Evolutionary conservation across 2,888 invertebrate species (phyloP).

Genomic region (Liposcelis brunnea): DNA sequence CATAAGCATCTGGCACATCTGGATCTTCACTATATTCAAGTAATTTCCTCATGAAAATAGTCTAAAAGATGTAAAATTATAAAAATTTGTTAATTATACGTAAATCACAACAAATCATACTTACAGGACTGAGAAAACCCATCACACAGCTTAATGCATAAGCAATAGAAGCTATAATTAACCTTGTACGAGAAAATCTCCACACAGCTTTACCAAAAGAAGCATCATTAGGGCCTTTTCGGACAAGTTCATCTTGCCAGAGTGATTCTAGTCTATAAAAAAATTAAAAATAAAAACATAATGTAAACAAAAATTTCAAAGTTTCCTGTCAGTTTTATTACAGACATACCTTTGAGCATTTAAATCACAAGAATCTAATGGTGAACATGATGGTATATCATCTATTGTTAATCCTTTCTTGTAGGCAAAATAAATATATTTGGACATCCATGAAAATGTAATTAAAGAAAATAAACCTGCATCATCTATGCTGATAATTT

Average conservation of each 20-base stretch:
- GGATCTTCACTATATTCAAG: constrained; percentile 27
- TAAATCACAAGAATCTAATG: constrained; percentile 29
- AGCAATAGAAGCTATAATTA: constrained; percentile 27
- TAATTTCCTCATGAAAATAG: constrained; percentile 29
- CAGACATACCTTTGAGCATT: constrained; percentile 30
- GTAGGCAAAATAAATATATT: constrained; percentile 30
- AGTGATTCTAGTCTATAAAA: constrained; percentile 29
- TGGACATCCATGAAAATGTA: constrained; percentile 33
- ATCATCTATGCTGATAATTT: constrained; percentile 25
- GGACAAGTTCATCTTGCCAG: constrained; percentile 33
- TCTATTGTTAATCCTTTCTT: constrained; percentile 26
- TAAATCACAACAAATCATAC: constrained; percentile 16
- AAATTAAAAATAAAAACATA: constrained; percentile 9
- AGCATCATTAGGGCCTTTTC: constrained; percentile 27
- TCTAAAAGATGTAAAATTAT: constrained; percentile 21
- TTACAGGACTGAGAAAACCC: constrained; percentile 35
- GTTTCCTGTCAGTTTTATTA: constrained; percentile 2
- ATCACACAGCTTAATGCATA: constrained; percentile 26
- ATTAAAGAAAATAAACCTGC: constrained; percentile 31
- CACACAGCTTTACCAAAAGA: constrained; percentile 30
- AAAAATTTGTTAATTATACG: not conserved
- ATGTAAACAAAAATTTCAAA: constrained; percentile 5
- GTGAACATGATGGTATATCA: constrained; percentile 26
- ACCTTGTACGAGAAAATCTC: constrained; percentile 30
- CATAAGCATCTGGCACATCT: constrained; percentile 25